Evolutionary conservation across 2,797 vertebrate species (phyloP).

Genomic region (Lithobates pipiens): DNA sequence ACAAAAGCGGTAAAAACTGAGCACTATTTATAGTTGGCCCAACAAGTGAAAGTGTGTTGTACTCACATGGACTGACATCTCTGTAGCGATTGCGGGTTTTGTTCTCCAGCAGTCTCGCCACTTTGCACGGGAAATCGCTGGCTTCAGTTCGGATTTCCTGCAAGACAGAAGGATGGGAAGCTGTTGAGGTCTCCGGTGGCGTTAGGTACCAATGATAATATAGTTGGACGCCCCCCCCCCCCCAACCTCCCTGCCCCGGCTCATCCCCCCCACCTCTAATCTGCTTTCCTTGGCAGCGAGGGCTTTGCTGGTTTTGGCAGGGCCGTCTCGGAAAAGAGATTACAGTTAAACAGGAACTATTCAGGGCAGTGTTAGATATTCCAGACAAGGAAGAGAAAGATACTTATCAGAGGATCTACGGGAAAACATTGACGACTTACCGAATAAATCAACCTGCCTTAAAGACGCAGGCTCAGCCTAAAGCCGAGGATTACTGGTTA

Average conservation of each 20-base stretch:
- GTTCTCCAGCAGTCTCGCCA: conserved; percentile 95
- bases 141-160: conserved; percentile 95
- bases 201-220: conserved; percentile 9
- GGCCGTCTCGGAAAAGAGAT: background rate
- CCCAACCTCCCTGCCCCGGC: no score
- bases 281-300: background rate
- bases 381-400: background rate
- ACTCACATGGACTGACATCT: conserved; percentile 99
- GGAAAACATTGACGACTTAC: background rate
- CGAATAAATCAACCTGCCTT: background rate
- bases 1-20: no score
- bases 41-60: conserved; percentile 45
- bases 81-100: conserved; percentile 97
- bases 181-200: conserved; percentile 55
- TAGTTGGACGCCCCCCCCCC: no score
- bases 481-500: no score
- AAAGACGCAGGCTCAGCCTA: background rate
- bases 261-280: background rate
- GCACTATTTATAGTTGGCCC: background rate
- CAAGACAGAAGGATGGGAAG: conserved; percentile 61
- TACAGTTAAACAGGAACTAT: background rate
- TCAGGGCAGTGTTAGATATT: background rate
- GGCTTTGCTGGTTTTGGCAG: background rate
- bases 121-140: conserved; percentile 94
- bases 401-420: background rate